Conservation (phyloP, 2,797 vertebrate genomes). For the Gadopsis marmoratus region DNA sequence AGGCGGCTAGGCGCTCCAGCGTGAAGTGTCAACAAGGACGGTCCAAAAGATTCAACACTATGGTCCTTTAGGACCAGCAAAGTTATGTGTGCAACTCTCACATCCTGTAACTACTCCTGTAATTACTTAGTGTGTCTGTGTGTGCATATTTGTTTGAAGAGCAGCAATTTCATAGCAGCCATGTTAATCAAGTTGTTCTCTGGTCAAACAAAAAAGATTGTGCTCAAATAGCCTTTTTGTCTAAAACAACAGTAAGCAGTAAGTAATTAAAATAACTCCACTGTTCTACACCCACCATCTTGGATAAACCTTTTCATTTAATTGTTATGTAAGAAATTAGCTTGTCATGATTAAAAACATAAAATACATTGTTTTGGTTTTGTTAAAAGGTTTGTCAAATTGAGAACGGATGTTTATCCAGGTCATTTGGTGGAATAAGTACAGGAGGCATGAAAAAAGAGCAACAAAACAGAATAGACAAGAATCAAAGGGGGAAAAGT, state of each 20-base stretch:
- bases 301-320: background rate
- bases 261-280: background rate
- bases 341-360: background rate
- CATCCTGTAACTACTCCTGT: background rate
- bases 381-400: conserved; percentile 9
- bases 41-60: background rate
- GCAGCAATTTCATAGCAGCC: background rate
- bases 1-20: no score
- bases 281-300: background rate
- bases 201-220: conserved; percentile 14
- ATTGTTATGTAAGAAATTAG: background rate
- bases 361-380: background rate
- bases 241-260: background rate
- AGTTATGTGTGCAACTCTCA: background rate
- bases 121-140: background rate
- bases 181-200: background rate
- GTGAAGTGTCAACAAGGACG: no score
- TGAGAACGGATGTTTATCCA: background rate
- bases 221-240: background rate
- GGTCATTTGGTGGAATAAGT: conserved; percentile 2
- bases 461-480: background rate
- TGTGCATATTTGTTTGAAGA: background rate
- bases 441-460: background rate
- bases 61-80: background rate
- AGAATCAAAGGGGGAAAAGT: background rate